Evolutionary conservation across 2,113 vertebrate genomes (phyloP).

Genomic region (Anser brachyrhynchus): DNA sequence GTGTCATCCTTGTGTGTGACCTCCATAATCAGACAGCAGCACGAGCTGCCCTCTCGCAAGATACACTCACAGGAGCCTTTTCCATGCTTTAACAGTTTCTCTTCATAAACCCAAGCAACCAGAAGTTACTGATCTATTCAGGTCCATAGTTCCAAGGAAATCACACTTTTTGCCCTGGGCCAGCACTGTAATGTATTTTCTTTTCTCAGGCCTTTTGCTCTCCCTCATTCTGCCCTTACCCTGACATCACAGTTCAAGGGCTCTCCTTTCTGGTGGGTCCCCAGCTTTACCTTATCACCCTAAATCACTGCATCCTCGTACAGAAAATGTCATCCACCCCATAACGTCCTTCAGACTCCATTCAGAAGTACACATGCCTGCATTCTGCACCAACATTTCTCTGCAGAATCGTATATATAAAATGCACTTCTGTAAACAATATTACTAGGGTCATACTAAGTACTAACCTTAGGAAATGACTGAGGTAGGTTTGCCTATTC

Average conservation of each 20-base stretch:
- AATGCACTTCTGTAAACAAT: background rate
- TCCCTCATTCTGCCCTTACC: background rate
- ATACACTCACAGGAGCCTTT: background rate
- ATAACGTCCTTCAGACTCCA: background rate
- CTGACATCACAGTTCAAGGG: background rate
- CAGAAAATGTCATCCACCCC: background rate
- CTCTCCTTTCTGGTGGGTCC: background rate
- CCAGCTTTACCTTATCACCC: background rate
- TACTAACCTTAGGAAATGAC: background rate
- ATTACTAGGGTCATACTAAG: background rate
- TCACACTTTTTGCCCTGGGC: background rate
- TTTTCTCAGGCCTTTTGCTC: background rate
- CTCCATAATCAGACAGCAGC: background rate
- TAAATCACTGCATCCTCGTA: background rate
- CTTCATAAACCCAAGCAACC: background rate
- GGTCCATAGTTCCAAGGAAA: background rate
- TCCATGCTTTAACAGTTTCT: background rate
- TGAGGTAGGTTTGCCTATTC: background rate
- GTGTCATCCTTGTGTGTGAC: background rate
- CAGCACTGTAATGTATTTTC: fast-evolving
- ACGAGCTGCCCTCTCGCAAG: background rate
- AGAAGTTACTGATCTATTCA: fast-evolving
- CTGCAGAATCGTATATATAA: background rate
- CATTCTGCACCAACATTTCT: background rate
- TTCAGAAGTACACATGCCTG: background rate